Base-by-base conservation (phyloP, 2,888 invertebrate genomes). In the Leptinotarsa peninsularis region DNA sequence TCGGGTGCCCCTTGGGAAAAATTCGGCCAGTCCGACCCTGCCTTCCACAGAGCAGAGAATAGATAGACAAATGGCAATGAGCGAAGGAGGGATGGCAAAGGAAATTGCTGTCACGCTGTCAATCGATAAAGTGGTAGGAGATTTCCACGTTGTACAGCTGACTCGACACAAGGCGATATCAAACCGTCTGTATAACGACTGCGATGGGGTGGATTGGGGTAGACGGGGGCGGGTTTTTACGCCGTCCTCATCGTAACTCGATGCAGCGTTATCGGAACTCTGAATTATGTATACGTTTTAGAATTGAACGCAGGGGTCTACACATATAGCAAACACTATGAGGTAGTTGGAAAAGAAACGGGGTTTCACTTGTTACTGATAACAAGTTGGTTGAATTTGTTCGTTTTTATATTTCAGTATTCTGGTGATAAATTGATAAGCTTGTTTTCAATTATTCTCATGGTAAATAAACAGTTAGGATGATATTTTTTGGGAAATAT, bases 51-150 rank as follows among this genome's bases (percentile, higher is more conserved):
- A 23, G 4, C 21, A 0, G 21, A 58, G 13, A 21, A 14, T 58
- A 58, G 58, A 58, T 18, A 21, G 58, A 58, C 10, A 21, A 70
- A 66, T 33, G 60, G 67, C 58, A 58, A 18, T 58, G 23, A 58
- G 58, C 5, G 58, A 18, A 58, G 58, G 21, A 58, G 23, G 58
- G 67, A 67, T 67, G 67, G 50, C 66, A 56, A 56, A 66, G 70
- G 49, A 21, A 74, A 74, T 58, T 58, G 58, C 69, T 68, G 49
- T 70, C 70, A 52, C 52, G n/a, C 52, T 52, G 52, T 52, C 52
- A 52, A 74, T 74, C 74, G 74, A 74, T 74, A 71, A 43, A 4
- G 56, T 56, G 49, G 71, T 66, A 69, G 49, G 71, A 66, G 66
- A 71, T 58, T 66, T 70, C 23, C 69, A 66, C 43, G 21, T 13